Conservation (phyloP, 1,140 invertebrate genomes). For the Neodiprion pinetum region DNA sequence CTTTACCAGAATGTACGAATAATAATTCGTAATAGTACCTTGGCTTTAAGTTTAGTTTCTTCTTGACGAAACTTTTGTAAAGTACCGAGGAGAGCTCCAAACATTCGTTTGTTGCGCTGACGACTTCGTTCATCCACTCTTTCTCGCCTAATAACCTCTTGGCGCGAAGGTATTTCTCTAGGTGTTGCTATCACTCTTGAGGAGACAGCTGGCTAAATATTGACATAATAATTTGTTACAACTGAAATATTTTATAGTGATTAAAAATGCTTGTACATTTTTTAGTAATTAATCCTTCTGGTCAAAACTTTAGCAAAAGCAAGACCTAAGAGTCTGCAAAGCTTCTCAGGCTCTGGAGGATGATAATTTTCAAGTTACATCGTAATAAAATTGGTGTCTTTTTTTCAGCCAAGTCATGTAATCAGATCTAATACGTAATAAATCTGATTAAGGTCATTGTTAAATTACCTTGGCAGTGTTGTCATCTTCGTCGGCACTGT, state of each 20-base stretch:
- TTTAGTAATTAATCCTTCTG: background rate
- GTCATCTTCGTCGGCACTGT: conserved; percentile 61
- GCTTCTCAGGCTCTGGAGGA: too few relatives aligned
- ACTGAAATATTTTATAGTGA: conserved; percentile 17
- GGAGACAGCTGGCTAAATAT: conserved; percentile 57
- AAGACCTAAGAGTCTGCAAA: too few relatives aligned
- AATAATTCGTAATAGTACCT: conserved; percentile 64
- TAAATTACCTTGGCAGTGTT: conserved; percentile 51
- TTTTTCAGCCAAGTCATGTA: too few relatives aligned
- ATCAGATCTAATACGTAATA: too few relatives aligned
- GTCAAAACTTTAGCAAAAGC: too few relatives aligned
- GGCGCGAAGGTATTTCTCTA: conserved; percentile 72
- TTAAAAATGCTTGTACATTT: conserved; percentile 9
- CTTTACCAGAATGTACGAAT: background rate
- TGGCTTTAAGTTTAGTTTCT: conserved; percentile 85
- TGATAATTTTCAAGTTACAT: too few relatives aligned
- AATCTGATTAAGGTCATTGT: too few relatives aligned
- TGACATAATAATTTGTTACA: background rate
- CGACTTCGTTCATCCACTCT: conserved; percentile 82
- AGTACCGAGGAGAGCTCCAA: conserved; percentile 92
- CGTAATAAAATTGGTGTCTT: too few relatives aligned
- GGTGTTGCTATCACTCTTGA: conserved; percentile 70
- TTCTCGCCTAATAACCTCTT: conserved; percentile 84
- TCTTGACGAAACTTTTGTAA: conserved; percentile 95
- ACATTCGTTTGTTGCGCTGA: conserved; percentile 91